phyloP scores from a whole-genome alignment of 2,113 vertebrate species.

The Gnathonemus echidnorhynchus region DNA sequence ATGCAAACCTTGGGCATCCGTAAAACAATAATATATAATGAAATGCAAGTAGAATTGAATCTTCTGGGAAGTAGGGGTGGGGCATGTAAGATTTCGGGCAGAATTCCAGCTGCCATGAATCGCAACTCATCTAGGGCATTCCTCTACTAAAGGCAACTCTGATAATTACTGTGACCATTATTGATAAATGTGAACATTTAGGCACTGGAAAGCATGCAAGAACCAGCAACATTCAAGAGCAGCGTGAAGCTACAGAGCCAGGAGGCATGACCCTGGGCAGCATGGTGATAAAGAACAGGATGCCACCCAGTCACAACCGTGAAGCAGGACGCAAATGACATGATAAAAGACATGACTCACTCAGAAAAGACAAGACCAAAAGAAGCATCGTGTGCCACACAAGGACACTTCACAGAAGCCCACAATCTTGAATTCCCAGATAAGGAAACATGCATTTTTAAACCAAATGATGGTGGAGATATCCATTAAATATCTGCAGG shows the following conservation, averaged over 20 bases:
- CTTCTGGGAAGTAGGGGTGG: not conserved
- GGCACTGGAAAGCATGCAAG: not conserved
- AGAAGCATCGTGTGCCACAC: not conserved
- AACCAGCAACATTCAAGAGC: not conserved
- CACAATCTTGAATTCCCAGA: not conserved
- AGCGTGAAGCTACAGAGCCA: not conserved
- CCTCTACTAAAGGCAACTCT: not conserved
- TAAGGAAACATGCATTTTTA: not conserved
- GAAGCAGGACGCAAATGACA: not conserved
- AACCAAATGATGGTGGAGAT: not conserved
- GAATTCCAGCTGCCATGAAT: not conserved
- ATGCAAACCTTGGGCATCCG: not conserved
- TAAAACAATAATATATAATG: not conserved
- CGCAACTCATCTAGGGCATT: not conserved
- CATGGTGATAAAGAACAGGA: not conserved
- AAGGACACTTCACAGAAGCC: not conserved
- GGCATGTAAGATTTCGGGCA: not conserved
- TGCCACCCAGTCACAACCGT: not conserved
- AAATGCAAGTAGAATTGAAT: not conserved
- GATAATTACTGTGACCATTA: not conserved
- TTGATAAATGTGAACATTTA: not conserved
- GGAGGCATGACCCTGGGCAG: not conserved
- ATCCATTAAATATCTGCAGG: not conserved
- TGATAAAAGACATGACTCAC: not conserved
- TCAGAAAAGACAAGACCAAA: not conserved